Evolutionary conservation across 2,113 vertebrate species (phyloP).

Genomic region (Silurus meridionalis): DNA sequence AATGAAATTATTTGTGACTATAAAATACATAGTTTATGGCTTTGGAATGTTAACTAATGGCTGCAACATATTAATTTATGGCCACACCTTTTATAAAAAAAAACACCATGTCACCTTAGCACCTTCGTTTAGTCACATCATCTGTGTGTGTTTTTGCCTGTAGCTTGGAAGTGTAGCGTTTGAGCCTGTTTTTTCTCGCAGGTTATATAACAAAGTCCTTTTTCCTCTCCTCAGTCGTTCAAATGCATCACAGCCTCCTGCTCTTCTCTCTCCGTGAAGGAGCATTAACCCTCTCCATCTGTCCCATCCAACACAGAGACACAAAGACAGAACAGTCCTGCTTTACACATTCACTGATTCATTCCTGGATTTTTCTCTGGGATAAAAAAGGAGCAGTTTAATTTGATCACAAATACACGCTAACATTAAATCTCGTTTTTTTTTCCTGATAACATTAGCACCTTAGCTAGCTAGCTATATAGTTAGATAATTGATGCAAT

Average conservation of each 20-base stretch:
- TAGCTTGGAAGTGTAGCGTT: neutral
- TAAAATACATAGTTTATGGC: no score
- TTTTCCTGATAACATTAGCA: neutral
- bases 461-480: neutral
- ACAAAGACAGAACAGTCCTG: no score
- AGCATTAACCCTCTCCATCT: slow-evolving; percentile 40
- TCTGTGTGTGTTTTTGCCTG: neutral
- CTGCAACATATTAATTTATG: neutral
- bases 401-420: neutral
- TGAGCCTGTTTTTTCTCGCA: neutral
- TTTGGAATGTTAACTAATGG: neutral
- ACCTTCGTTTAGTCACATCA: neutral
- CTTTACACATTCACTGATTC: neutral
- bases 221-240: neutral
- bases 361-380: neutral
- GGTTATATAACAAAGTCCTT: neutral
- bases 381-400: neutral
- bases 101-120: neutral
- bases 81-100: neutral
- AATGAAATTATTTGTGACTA: no score
- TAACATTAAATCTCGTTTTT: neutral
- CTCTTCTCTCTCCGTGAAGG: slow-evolving; percentile 26
- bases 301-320: neutral
- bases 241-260: slow-evolving; percentile 27
- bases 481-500: neutral